Evolutionary conservation across 2,888 invertebrate species (phyloP), one percentile per base, ranked within the genome.

Genomic region (Serripes groenlandicus): DNA sequence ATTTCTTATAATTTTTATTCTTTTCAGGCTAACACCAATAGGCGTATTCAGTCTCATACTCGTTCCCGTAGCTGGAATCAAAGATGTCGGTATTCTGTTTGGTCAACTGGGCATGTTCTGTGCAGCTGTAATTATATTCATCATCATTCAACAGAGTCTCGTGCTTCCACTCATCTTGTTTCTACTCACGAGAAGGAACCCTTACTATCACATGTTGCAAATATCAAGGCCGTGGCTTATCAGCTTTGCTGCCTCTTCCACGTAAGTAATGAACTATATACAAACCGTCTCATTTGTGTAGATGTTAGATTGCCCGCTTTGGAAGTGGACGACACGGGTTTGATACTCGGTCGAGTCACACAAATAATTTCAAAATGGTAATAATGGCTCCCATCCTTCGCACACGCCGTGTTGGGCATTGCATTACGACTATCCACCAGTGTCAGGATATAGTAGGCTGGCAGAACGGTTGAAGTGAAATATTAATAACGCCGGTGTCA

Each of bases 251-350:
- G 58, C 92, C 0, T 89, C 91, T 0, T 89, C 90, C 86, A 88
- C 91, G 93, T 93, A 81, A 89, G 92, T 90, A 21, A 34, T 70
- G 66, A 18, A 81, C n/a, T n/a, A n/a, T n/a, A n/a, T n/a, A n/a
- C n/a, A n/a, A n/a, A n/a, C n/a, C n/a, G n/a, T n/a, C n/a, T n/a
- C n/a, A n/a, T n/a, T n/a, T n/a, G n/a, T n/a, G n/a, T n/a, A n/a
- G n/a, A n/a, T n/a, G n/a, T n/a, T n/a, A n/a, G n/a, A n/a, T n/a
- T n/a, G n/a, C n/a, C n/a, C n/a, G n/a, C n/a, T n/a, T n/a, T n/a
- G n/a, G n/a, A n/a, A n/a, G n/a, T n/a, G n/a, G n/a, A n/a, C n/a
- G n/a, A n/a, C n/a, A n/a, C n/a, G n/a, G n/a, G n/a, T n/a, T n/a
- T n/a, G n/a, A n/a, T n/a, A n/a, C n/a, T n/a, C n/a, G n/a, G n/a